Percentiles rank a stretch among this genome's conserved stretches.
These are phyloP conservation scores for Camponotus vicinus DNA, from an alignment of 1,140 invertebrate species.

Conservation along the genomic window DNA sequence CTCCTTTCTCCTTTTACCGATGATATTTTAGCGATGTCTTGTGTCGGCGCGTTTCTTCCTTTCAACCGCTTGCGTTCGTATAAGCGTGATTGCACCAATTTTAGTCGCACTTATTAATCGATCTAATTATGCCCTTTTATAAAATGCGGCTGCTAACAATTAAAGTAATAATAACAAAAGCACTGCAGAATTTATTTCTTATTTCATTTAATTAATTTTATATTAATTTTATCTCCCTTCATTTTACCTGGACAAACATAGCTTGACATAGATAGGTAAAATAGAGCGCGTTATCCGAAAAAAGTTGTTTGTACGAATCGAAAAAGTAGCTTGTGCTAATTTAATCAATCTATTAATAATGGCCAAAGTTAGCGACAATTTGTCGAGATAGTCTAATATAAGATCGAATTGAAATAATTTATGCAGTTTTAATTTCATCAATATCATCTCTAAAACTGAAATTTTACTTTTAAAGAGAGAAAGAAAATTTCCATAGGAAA, in stretches of 20 bases:
- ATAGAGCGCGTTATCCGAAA: neutral
- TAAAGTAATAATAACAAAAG: neutral
- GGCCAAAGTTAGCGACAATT: neutral
- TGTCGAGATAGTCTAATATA: neutral
- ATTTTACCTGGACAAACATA: no score
- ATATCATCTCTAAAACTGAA: neutral
- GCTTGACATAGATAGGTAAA: neutral
- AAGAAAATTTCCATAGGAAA: neutral
- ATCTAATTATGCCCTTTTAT: neutral
- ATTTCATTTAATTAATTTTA: neutral
- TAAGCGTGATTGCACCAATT: neutral
- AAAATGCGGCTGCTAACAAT: neutral
- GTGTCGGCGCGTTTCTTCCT: slow-evolving; percentile 19
- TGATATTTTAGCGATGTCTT: slow-evolving; percentile 3
- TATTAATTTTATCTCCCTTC: neutral
- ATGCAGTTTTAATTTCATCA: neutral
- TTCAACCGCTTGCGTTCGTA: neutral
- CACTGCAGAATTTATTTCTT: neutral
- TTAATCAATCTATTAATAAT: neutral
- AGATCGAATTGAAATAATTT: neutral
- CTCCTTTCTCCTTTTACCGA: slow-evolving; percentile 64
- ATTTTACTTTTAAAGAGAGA: neutral
- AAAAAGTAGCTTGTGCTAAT: neutral
- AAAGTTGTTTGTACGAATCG: neutral
- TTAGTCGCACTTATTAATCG: neutral